These are phyloP conservation scores for Montipora cactus DNA, from an alignment of 64 coral and sea anemone genomes.

Conservation along the genomic window DNA sequence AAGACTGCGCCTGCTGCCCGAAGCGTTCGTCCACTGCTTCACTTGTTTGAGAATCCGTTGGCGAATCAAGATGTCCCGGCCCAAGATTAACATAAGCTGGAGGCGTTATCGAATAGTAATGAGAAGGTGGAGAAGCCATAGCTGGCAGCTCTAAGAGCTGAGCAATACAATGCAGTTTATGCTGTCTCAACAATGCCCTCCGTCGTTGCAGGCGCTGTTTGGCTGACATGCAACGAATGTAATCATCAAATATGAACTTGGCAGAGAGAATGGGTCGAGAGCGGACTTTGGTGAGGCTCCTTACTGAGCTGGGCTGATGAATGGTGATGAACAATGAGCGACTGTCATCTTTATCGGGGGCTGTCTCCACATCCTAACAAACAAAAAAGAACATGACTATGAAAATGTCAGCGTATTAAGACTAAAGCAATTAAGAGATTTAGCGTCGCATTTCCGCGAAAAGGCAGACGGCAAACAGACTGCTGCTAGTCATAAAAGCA, in stretches of 20 bases:
- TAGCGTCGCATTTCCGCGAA: no score
- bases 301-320: conserved; percentile 90
- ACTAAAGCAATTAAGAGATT: no score
- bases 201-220: conserved; percentile 93
- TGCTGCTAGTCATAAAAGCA: no score
- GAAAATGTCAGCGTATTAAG: no score
- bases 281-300: conserved; percentile 88
- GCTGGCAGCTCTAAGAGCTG: conserved; percentile 95
- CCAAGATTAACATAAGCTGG: conserved; percentile 88
- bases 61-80: conserved; percentile 37
- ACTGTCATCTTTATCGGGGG: conserved; percentile 97
- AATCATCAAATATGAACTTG: conserved; percentile 99
- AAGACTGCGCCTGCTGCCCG: conserved; percentile 25
- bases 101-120: conserved; percentile 93
- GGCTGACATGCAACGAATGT: conserved; percentile 99
- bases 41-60: conserved; percentile 48
- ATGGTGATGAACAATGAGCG: conserved; percentile 98
- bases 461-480: no score
- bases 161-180: conserved; percentile 96
- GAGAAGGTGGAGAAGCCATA: conserved; percentile 86
- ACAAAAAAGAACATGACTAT: background rate
- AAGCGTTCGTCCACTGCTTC: conserved; percentile 35
- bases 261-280: conserved; percentile 91
- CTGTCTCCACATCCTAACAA: conserved; percentile 94
- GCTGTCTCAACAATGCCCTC: conserved; percentile 84